Evolutionary conservation across 2,113 vertebrate genomes (phyloP).

Genomic region (Semnornis frantzii): DNA sequence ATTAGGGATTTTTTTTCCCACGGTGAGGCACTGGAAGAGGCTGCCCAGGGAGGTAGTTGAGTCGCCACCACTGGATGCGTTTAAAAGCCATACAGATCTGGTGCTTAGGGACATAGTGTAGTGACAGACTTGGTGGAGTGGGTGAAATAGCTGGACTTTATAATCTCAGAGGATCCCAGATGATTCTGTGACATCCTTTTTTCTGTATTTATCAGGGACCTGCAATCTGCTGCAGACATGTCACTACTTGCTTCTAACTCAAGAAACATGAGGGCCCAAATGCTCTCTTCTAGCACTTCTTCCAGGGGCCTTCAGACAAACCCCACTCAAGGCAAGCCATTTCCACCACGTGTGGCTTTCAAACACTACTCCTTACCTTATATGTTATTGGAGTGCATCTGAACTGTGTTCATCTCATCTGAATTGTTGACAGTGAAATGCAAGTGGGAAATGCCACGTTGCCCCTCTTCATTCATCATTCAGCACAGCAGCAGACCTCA

Average conservation of each 20-base stretch:
- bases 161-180: too few species aligned
- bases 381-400: neutral
- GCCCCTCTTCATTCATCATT: neutral
- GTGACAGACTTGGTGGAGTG: too few species aligned
- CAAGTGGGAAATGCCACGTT: neutral
- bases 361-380: neutral
- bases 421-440: neutral
- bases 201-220: neutral
- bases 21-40: too few species aligned
- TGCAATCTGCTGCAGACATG: neutral
- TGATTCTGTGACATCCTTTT: neutral
- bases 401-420: neutral
- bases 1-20: too few species aligned
- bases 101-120: too few species aligned
- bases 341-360: fast-evolving
- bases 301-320: neutral
- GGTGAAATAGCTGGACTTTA: too few species aligned
- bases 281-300: neutral
- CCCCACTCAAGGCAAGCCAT: neutral
- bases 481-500: neutral
- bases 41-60: too few species aligned
- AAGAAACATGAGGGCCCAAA: neutral
- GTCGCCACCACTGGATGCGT: too few species aligned
- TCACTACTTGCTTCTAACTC: neutral
- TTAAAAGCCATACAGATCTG: too few species aligned